Conservation (phyloP, 2,797 vertebrate genomes). For the Sebastes variabilis region DNA sequence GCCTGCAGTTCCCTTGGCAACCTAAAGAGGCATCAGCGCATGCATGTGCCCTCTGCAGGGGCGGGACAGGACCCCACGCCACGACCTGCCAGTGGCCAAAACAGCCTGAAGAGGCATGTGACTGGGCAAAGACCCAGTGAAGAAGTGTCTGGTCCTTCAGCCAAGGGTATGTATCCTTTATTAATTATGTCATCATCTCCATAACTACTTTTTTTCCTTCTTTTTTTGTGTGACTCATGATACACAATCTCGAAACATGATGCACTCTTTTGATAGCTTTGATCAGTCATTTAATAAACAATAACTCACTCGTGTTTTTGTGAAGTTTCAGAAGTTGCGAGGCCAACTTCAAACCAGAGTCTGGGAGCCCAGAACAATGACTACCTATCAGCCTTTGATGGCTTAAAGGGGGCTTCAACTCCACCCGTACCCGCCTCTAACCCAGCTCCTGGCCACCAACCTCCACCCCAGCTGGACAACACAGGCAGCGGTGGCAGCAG, state of each 20-base stretch:
- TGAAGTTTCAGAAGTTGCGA: slow-evolving; percentile 67
- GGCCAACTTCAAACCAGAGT: slow-evolving; percentile 82
- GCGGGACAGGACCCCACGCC: slow-evolving; percentile 19
- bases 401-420: slow-evolving; percentile 76
- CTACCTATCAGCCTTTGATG: slow-evolving; percentile 85
- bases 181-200: not conserved
- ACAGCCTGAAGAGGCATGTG: slow-evolving; percentile 55
- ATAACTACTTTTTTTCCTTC: not conserved
- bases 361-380: slow-evolving; percentile 77
- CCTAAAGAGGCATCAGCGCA: slow-evolving; percentile 94
- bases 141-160: slow-evolving; percentile 52
- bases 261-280: not conserved
- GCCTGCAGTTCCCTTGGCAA: slow-evolving; percentile 98
- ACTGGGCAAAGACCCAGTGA: slow-evolving; percentile 55
- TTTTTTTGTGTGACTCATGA: not conserved
- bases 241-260: not conserved
- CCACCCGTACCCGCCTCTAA: slow-evolving; percentile 64
- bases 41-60: slow-evolving; percentile 82
- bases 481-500: slow-evolving; percentile 39
- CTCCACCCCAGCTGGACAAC: slow-evolving; percentile 60
- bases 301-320: not conserved
- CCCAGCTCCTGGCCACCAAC: slow-evolving; percentile 61
- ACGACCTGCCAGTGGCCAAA: slow-evolving; percentile 36
- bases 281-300: not conserved
- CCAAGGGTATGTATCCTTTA: slow-evolving; percentile 59